Conservation (phyloP, 2,888 invertebrate species). For the Tetragnatha montana region DNA sequence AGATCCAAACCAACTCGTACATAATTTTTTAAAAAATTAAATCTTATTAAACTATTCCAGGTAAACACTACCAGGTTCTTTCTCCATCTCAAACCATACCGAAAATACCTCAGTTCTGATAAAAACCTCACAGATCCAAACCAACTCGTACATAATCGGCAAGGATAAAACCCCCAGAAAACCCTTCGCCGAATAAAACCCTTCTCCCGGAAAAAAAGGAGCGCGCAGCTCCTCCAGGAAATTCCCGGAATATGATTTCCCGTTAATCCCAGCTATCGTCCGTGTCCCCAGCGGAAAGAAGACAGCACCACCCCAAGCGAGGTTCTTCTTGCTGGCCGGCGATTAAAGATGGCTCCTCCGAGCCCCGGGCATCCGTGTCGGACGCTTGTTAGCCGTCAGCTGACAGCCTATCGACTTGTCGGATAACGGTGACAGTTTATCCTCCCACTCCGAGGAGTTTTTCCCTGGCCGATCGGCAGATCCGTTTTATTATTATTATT, state of each 20-base stretch:
- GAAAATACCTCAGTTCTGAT: no score
- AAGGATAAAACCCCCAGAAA: background rate
- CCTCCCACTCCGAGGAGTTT: background rate
- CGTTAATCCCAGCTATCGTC: conserved; percentile 37
- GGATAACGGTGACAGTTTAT: conserved; percentile 54
- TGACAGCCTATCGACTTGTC: conserved; percentile 49
- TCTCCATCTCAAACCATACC: no score
- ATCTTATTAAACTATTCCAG: no score
- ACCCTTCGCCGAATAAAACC: background rate
- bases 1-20: no score
- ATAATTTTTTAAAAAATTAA: no score
- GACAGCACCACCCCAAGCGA: conserved; percentile 41
- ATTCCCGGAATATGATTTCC: conserved; percentile 44
- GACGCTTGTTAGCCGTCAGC: conserved; percentile 57
- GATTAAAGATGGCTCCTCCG: conserved; percentile 54
- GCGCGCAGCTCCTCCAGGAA: background rate
- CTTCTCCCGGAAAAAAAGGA: background rate
- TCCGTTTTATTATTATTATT: background rate
- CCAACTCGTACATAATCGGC: background rate
- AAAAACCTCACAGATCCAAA: no score
- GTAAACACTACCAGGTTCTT: no score
- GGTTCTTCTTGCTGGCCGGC: conserved; percentile 29
- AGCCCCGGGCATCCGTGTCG: conserved; percentile 28
- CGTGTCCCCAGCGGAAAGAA: background rate
- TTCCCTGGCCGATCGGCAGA: conserved; percentile 1